A percentile compares a stretch with the other conserved stretches of the same genome.
These are phyloP conservation scores for Zhuqinia jingwanae DNA, from an alignment of 2,888 invertebrate species.

Conservation along the genomic window DNA sequence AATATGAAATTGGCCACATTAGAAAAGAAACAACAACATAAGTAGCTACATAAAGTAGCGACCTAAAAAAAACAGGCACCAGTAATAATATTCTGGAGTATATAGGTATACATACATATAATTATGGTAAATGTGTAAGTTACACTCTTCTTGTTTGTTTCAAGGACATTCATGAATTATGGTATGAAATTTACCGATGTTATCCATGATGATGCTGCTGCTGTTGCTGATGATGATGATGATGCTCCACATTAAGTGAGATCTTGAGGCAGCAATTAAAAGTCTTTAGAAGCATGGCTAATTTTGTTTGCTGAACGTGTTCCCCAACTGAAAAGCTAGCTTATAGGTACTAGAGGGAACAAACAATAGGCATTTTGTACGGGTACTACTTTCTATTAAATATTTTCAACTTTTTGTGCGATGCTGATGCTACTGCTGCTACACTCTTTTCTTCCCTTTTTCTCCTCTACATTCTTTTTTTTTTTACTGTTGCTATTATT, in stretches of 20 bases:
- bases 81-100: no score
- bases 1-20: slow-evolving; percentile 35
- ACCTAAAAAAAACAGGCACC: no score
- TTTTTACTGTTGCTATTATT: background rate
- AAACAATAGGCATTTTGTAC: no score
- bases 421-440: no score
- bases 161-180: no score
- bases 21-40: slow-evolving; percentile 13
- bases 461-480: background rate
- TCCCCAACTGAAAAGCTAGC: slow-evolving; percentile 39
- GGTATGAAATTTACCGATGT: background rate
- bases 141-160: no score
- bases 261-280: slow-evolving; percentile 71
- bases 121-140: no score
- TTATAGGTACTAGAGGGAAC: no score
- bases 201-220: background rate
- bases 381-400: slow-evolving; percentile 4
- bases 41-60: no score
- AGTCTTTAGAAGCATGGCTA: slow-evolving; percentile 65
- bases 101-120: no score
- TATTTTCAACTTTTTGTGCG: background rate
- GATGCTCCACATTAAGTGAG: slow-evolving; percentile 64
- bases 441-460: background rate
- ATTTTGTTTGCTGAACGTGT: slow-evolving; percentile 67
- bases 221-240: slow-evolving; percentile 32